phyloP scores from a whole-genome alignment of 1,140 invertebrate species.

The Drosophila yakuba region DNA sequence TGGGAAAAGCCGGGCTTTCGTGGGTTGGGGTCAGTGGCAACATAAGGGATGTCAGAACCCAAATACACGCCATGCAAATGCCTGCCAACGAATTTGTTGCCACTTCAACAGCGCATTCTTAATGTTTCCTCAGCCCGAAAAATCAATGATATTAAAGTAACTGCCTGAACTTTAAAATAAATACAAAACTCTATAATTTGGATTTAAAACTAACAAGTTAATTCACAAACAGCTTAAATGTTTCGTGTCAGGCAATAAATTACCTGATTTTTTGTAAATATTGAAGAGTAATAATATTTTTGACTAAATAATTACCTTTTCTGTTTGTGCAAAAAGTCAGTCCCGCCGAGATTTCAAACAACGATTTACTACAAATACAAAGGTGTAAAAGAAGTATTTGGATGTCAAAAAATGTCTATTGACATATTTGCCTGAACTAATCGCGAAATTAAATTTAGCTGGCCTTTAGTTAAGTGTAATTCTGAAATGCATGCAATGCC shows the following conservation, averaged over 20 bases:
- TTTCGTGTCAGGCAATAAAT: neutral
- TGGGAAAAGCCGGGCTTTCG: neutral
- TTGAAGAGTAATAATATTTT: too few species aligned
- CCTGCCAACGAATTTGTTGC: constrained; percentile 57
- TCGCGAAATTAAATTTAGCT: constrained; percentile 3
- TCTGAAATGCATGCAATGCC: constrained; percentile 9
- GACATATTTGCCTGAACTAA: constrained; percentile 6
- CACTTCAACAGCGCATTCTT: constrained; percentile 13
- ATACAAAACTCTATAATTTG: too few species aligned
- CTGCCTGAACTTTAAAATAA: neutral
- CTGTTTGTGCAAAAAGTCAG: neutral
- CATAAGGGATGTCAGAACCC: constrained; percentile 15
- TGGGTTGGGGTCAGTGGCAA: constrained; percentile 12
- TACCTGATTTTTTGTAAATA: neutral
- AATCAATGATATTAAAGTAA: neutral
- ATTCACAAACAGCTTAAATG: neutral
- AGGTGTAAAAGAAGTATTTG: neutral
- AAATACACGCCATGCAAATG: constrained; percentile 58
- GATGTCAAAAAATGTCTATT: constrained; percentile 2
- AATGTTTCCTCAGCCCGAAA: neutral
- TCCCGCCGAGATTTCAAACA: neutral
- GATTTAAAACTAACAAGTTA: too few species aligned
- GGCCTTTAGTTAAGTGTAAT: constrained; percentile 8
- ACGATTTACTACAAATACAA: neutral
- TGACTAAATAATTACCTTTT: neutral